Evolutionary conservation across 2,113 vertebrate genomes (phyloP).

Genomic region (Sarotherodon lohbergeri): DNA sequence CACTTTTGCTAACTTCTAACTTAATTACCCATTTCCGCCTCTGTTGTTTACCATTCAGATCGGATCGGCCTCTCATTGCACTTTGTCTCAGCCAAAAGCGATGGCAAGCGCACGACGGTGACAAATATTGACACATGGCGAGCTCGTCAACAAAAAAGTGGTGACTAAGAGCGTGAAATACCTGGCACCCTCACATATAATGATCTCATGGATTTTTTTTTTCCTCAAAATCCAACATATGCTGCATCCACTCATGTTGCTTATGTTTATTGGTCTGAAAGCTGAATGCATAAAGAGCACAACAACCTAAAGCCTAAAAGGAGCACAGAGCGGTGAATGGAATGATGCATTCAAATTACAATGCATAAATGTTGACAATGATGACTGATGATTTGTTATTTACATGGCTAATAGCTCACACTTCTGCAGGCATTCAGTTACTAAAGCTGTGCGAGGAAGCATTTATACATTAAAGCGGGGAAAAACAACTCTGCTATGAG

Average conservation of each 20-base stretch:
- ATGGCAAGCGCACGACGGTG: background rate
- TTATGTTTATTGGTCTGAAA: background rate
- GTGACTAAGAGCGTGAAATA: background rate
- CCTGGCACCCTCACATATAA: background rate
- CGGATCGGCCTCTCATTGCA: conserved; percentile 22
- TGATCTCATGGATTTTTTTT: background rate
- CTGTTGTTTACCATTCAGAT: conserved; percentile 25
- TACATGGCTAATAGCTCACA: background rate
- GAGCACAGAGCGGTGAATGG: background rate
- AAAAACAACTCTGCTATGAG: background rate
- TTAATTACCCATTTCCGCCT: conserved; percentile 47
- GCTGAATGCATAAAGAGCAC: background rate
- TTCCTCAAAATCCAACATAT: background rate
- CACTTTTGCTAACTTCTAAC: conserved; percentile 50
- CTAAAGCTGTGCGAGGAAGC: background rate
- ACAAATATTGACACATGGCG: conserved; percentile 26
- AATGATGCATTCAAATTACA: background rate
- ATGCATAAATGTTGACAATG: background rate
- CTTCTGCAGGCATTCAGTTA: background rate
- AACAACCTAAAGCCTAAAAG: background rate
- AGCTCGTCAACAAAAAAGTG: background rate
- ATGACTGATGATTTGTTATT: background rate
- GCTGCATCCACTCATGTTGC: background rate
- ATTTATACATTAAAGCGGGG: background rate
- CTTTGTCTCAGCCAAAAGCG: conserved; percentile 9